Conservation (phyloP, 2,113 vertebrate species). For the Ornithorhynchus anatinus region DNA sequence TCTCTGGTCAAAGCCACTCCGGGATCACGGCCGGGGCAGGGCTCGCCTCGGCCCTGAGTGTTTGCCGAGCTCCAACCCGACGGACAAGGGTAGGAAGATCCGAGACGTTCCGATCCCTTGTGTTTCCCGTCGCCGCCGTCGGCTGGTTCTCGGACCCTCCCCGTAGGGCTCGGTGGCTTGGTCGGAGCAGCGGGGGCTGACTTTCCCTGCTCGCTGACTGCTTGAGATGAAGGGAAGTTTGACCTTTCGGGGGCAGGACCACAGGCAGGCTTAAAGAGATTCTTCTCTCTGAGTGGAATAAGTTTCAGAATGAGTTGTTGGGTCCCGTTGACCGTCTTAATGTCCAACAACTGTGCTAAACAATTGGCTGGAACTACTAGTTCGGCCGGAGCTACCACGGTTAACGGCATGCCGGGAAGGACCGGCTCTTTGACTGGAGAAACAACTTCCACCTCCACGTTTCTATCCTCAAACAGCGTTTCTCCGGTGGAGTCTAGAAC, state of each 20-base stretch:
- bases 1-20: slow-evolving; percentile 30
- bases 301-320: slow-evolving; percentile 89
- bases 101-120: slow-evolving; percentile 48
- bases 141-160: slow-evolving; percentile 44
- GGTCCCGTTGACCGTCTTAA: slow-evolving; percentile 88
- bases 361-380: slow-evolving; percentile 88
- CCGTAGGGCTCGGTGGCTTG: slow-evolving; percentile 24
- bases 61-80: slow-evolving; percentile 16
- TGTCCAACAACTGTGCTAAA: slow-evolving; percentile 89
- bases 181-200: neutral
- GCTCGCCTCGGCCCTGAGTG: slow-evolving; percentile 14
- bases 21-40: slow-evolving; percentile 40
- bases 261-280: neutral
- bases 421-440: slow-evolving; percentile 77
- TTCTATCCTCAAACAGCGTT: slow-evolving; percentile 56
- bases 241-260: neutral
- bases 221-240: neutral
- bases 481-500: slow-evolving; percentile 22
- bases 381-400: slow-evolving; percentile 85
- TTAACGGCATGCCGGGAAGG: slow-evolving; percentile 84
- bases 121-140: neutral
- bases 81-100: slow-evolving; percentile 44
- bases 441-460: slow-evolving; percentile 77
- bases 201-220: neutral
- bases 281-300: slow-evolving; percentile 75